Evolutionary conservation across 2,888 invertebrate genomes (phyloP).

Genomic region (Hyposoter dolosus): DNA sequence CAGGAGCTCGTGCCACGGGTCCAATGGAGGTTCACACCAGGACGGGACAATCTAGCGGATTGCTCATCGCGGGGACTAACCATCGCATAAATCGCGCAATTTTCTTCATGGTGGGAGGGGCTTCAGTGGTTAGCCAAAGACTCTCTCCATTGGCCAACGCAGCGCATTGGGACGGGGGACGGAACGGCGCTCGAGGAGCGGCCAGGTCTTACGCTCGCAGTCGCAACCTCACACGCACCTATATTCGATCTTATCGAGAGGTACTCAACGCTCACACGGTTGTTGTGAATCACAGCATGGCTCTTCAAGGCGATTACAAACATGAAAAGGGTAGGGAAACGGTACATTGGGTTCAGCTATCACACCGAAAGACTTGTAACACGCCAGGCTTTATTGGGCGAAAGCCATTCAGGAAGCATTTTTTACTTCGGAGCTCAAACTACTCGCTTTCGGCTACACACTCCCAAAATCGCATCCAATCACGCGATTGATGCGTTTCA

Average conservation of each 20-base stretch:
- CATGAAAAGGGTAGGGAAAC: neutral
- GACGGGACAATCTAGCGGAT: slow-evolving; percentile 15
- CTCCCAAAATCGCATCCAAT: neutral
- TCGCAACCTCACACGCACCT: neutral
- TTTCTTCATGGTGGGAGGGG: slow-evolving; percentile 12
- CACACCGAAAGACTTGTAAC: neutral
- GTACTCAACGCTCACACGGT: neutral
- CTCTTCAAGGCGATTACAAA: neutral
- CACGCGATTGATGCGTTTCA: neutral
- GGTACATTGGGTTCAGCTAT: neutral
- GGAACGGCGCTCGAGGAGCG: neutral
- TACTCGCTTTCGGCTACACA: neutral
- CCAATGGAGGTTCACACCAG: neutral
- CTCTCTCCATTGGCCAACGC: neutral
- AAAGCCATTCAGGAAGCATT: neutral
- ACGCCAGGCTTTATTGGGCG: neutral
- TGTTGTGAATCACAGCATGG: slow-evolving; percentile 7
- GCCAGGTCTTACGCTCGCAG: neutral
- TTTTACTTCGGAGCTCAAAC: neutral
- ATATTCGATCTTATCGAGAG: neutral
- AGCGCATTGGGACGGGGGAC: neutral
- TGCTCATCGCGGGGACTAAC: slow-evolving; percentile 19
- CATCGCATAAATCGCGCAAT: neutral
- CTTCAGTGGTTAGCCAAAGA: neutral
- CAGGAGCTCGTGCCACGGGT: neutral